Percentiles rank a stretch among this genome's conserved stretches.
phyloP scores from a whole-genome alignment of 2,797 vertebrate genomes.

The Leptatherina wallacei region DNA sequence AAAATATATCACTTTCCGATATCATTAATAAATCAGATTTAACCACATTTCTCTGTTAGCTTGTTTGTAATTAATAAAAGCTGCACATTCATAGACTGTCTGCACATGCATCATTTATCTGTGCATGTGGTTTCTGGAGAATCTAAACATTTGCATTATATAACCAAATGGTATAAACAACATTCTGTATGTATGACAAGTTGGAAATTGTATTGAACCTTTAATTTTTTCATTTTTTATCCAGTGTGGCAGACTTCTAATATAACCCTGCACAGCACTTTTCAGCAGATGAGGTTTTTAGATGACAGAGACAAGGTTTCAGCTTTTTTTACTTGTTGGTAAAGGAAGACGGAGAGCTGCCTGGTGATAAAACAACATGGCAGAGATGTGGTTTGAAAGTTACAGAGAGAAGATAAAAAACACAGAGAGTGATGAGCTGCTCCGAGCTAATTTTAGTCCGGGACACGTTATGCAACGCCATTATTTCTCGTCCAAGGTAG shows the following conservation, averaged over 20 bases:
- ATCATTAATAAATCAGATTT: neutral
- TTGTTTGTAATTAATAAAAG: no score
- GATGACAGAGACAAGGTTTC: neutral
- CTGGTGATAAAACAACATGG: neutral
- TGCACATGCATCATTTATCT: neutral
- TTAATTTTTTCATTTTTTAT: neutral
- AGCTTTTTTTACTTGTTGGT: constrained; percentile 8
- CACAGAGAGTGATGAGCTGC: neutral
- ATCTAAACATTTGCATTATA: neutral
- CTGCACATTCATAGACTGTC: no score
- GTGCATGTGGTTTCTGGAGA: neutral
- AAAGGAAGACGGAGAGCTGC: neutral
- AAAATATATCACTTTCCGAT: neutral
- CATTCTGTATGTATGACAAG: neutral
- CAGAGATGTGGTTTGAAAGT: constrained; percentile 1
- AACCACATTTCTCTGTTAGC: neutral
- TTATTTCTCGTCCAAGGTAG: constrained; percentile 45
- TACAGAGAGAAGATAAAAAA: neutral
- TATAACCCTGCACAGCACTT: constrained; percentile 27
- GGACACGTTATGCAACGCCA: constrained; percentile 14
- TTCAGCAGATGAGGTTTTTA: constrained; percentile 10
- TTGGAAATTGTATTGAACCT: neutral
- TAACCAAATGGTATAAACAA: neutral
- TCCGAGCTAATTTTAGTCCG: constrained; percentile 45
- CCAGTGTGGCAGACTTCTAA: neutral